Base-by-base conservation (phyloP, 1,140 invertebrate genomes). In the Muscidifurax raptorellus region DNA sequence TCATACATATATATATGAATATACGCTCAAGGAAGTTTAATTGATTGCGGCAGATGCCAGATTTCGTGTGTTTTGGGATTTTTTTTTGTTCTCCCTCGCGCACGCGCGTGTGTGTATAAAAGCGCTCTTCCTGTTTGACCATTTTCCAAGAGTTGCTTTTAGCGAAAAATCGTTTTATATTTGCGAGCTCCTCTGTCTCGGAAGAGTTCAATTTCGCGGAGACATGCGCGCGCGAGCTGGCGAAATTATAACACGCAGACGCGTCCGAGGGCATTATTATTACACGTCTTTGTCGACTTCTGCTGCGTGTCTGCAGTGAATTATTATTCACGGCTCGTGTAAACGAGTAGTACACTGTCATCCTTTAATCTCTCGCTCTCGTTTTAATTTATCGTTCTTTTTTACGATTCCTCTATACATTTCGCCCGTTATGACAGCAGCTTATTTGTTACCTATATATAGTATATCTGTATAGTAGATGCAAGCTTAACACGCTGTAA, bases 11-110 rank as follows among this genome's bases (percentile, higher is more conserved):
- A n/a, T n/a, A n/a, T n/a, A n/a, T n/a, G n/a, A 32, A 32, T 32
- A 32, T 52, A 52, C 77, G 74, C 64, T 36, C 85, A 40, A 2
- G 28, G 5, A 40, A n/a, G n/a, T n/a, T n/a, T 71, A 83, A 78
- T 78, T 83, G 44, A 83, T 78, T 25, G 66, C 12, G 72, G 32
- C 72, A 47, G 72, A 76, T 76, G 81, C 59, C 72, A 76, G 72
- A 76, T 59, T 40, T 59, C 36, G 47, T 59, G 44, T n/a, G 52
- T 22, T 82, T n/a, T 71, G 59, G 66, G 27, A 6, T 69, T n/a
- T 69, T 18, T 69, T 15, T 69, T 28, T 69, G n/a, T 13, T 27
- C n/a, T 30, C 25, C 15, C 25, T 10, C 52, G 1, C 10, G 13
- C 2, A 59, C 10, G n/a, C n/a, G 59, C 59, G 5, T 32, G 5